Evolutionary conservation across 2,888 invertebrate genomes (phyloP).

Genomic region (Subacronicta megacephala): DNA sequence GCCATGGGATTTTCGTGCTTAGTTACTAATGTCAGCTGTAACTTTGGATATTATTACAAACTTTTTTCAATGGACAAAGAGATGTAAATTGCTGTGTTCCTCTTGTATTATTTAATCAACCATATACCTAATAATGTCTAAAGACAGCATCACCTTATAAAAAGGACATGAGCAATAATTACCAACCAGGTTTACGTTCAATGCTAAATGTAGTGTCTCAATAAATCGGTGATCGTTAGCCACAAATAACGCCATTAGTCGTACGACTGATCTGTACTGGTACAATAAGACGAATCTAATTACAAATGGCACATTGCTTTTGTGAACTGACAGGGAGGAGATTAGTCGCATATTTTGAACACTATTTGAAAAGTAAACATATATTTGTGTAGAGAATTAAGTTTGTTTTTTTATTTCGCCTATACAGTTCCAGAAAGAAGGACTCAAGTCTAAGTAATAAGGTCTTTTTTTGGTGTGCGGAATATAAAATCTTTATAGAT

Average conservation of each 20-base stretch:
- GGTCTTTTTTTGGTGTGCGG: too few relatives aligned
- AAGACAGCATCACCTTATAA: neutral
- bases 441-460: too few relatives aligned
- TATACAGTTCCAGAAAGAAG: too few relatives aligned
- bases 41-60: too few relatives aligned
- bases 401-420: too few relatives aligned
- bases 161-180: conserved; percentile 15
- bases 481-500: too few relatives aligned
- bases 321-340: conserved; percentile 18
- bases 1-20: too few relatives aligned
- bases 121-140: neutral
- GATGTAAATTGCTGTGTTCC: too few relatives aligned
- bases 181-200: conserved; percentile 9
- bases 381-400: too few relatives aligned
- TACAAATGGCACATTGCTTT: conserved; percentile 64
- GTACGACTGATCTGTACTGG: conserved; percentile 60
- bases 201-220: conserved; percentile 24
- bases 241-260: conserved; percentile 74
- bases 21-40: too few relatives aligned
- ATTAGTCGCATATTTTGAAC: conserved; percentile 29
- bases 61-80: too few relatives aligned
- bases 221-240: conserved; percentile 60
- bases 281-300: conserved; percentile 78
- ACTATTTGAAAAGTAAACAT: conserved; percentile 13
- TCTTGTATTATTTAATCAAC: neutral